Percentiles rank a stretch among this genome's conserved stretches.
Evolutionary conservation across 1,140 invertebrate species (phyloP).

Genomic region (Meloidogyne exigua): DNA sequence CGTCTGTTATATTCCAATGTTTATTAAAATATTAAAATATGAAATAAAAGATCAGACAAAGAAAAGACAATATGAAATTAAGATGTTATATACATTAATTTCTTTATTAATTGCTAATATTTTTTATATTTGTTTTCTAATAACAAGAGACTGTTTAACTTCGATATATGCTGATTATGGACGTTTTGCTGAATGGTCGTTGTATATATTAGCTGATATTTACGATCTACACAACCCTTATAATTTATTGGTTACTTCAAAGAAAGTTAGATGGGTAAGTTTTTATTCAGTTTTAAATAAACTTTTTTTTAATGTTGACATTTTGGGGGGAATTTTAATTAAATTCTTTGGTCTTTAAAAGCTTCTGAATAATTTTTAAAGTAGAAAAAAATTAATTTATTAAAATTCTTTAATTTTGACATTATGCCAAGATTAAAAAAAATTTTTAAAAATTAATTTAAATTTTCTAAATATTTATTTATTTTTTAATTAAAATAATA

Average conservation of each 20-base stretch:
- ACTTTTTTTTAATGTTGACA: too few species aligned
- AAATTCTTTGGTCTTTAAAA: too few species aligned
- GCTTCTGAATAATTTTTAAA: too few species aligned
- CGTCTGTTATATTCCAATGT: conserved; percentile 13
- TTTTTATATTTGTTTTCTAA: conserved; percentile 4
- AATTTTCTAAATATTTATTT: too few species aligned
- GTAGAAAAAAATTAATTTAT: too few species aligned
- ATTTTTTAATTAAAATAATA: too few species aligned
- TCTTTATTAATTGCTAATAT: conserved; percentile 6
- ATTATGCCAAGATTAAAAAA: too few species aligned
- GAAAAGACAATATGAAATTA: conserved; percentile 6
- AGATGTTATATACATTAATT: conserved; percentile 10
- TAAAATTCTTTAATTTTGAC: too few species aligned
- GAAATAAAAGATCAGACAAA: not conserved
- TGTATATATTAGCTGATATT: conserved; percentile 17
- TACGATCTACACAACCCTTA: conserved; percentile 13
- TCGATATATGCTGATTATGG: not conserved
- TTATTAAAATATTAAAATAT: not conserved
- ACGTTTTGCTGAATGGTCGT: not conserved
- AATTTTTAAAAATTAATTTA: too few species aligned
- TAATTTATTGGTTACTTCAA: conserved; percentile 11
- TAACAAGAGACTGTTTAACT: not conserved
- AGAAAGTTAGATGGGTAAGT: not conserved
- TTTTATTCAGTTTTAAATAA: too few species aligned
- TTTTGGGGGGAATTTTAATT: too few species aligned